These are phyloP conservation scores for Atethmia centrago DNA, from an alignment of 2,888 invertebrate genomes.

Conservation along the genomic window DNA sequence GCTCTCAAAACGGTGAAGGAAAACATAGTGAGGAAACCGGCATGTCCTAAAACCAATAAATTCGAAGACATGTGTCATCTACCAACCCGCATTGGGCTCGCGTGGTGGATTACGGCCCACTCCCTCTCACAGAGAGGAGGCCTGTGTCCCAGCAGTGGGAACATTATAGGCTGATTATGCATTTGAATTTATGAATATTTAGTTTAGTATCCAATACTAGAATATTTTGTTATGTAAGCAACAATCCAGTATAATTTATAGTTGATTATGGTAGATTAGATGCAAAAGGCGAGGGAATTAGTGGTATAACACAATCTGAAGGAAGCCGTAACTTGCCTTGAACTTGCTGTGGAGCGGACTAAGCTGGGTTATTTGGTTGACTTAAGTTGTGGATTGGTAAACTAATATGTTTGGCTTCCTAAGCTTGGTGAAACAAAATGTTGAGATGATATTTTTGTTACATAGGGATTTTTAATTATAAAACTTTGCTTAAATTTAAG, in stretches of 20 bases:
- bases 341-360: conserved; percentile 14
- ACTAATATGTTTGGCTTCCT: conserved; percentile 36
- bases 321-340: conserved; percentile 22
- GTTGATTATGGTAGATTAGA: conserved; percentile 16
- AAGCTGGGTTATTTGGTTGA: conserved; percentile 26
- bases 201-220: conserved; percentile 22
- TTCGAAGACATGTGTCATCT: too few relatives aligned
- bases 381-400: not conserved
- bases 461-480: too few relatives aligned
- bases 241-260: conserved; percentile 18
- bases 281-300: not conserved
- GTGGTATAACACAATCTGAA: not conserved
- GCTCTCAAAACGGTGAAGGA: too few relatives aligned
- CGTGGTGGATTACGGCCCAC: too few relatives aligned
- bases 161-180: too few relatives aligned
- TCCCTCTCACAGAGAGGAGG: too few relatives aligned
- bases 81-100: too few relatives aligned
- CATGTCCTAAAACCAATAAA: too few relatives aligned
- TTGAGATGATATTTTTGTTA: not conserved
- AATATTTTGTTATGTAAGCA: conserved; percentile 19
- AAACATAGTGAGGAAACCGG: too few relatives aligned
- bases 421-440: not conserved
- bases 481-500: too few relatives aligned
- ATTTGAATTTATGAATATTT: conserved; percentile 32
- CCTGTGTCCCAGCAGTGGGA: too few relatives aligned